Conservation (phyloP, 2,113 vertebrate genomes). For the Pardalotus punctatus region DNA sequence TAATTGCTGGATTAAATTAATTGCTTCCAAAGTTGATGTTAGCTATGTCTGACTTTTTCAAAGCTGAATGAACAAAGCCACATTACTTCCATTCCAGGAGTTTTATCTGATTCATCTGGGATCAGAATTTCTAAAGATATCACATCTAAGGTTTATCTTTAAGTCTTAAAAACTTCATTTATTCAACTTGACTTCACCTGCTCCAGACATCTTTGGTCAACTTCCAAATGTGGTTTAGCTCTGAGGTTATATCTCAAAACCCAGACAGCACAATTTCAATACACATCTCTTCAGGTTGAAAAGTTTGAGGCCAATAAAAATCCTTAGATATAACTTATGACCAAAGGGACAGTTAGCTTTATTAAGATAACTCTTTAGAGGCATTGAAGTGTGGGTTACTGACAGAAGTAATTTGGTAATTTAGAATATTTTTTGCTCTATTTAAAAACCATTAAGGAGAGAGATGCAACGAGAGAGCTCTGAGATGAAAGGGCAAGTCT, state of each 20-base stretch:
- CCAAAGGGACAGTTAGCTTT: not conserved
- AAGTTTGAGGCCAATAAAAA: not conserved
- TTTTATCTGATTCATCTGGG: not conserved
- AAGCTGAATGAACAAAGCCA: not conserved
- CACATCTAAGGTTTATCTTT: not conserved
- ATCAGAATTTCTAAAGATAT: not conserved
- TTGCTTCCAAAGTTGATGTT: not conserved
- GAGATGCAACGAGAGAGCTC: not conserved
- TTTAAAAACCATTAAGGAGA: not conserved
- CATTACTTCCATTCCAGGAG: not conserved
- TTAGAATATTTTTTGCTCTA: not conserved
- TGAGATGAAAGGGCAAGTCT: not conserved
- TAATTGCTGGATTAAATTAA: not conserved
- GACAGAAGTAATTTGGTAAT: not conserved
- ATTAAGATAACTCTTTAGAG: not conserved
- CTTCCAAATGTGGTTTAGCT: not conserved
- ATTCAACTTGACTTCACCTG: not conserved
- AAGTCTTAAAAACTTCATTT: not conserved
- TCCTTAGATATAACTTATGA: not conserved
- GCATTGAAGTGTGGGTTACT: rapidly evolving
- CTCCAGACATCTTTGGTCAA: not conserved
- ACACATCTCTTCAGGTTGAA: not conserved
- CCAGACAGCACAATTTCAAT: not conserved
- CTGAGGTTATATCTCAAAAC: not conserved
- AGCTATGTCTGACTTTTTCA: not conserved